Evolutionary conservation across 2,888 invertebrate genomes (phyloP).

Genomic region (Polymixis lichenea): DNA sequence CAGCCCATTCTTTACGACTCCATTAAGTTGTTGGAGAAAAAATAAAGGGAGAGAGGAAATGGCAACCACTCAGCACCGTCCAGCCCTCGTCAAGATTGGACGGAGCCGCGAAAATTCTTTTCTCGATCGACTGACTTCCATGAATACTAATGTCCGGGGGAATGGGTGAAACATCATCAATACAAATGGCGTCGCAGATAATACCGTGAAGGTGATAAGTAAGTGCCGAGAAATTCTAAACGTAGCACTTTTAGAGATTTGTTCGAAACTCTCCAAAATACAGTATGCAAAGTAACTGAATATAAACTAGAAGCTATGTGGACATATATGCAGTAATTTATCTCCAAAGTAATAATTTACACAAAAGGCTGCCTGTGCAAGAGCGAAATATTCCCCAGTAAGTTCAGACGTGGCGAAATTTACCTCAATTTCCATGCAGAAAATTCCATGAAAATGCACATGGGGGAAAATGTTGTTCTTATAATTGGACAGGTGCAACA

Average conservation of each 20-base stretch:
- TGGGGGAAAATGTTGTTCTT: constrained; percentile 86
- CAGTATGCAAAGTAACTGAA: constrained; percentile 56
- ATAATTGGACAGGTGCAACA: constrained; percentile 88
- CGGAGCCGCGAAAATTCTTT: constrained; percentile 87
- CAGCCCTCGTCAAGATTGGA: constrained; percentile 85
- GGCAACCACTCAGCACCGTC: constrained; percentile 85
- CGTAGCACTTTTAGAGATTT: constrained; percentile 44
- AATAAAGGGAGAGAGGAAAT: constrained; percentile 86
- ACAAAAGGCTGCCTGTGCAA: constrained; percentile 72
- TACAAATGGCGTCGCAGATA: constrained; percentile 80
- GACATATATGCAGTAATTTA: constrained; percentile 63
- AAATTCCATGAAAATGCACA: constrained; percentile 87
- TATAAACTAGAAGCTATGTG: constrained; percentile 53
- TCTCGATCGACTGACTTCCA: constrained; percentile 89
- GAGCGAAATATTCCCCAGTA: constrained; percentile 73
- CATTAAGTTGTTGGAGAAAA: constrained; percentile 87
- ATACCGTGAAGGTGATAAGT: constrained; percentile 75
- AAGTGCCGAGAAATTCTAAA: constrained; percentile 59
- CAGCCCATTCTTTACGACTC: constrained; percentile 85
- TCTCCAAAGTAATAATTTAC: constrained; percentile 76
- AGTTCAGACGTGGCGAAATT: constrained; percentile 80
- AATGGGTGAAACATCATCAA: constrained; percentile 79
- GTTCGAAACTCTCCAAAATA: constrained; percentile 52
- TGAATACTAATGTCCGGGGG: constrained; percentile 88
- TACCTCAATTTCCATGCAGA: constrained; percentile 83